Evolutionary conservation across 1,140 invertebrate genomes (phyloP).

Genomic region (Phenacoccus solenopsis): DNA sequence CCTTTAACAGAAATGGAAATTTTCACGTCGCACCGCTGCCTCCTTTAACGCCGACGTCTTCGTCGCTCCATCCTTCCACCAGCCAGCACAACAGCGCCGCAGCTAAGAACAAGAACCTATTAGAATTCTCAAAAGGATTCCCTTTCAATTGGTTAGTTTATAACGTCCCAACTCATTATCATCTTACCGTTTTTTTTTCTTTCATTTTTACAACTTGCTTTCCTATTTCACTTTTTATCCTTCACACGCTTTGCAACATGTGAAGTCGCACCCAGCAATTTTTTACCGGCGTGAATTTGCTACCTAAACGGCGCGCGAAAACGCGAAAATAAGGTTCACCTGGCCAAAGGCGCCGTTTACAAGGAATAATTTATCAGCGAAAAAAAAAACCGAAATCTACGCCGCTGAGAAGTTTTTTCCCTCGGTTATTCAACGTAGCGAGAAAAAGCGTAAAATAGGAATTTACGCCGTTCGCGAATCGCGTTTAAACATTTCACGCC

Average conservation of each 20-base stretch:
- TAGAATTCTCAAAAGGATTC: conserved; percentile 13
- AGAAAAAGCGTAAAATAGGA: background rate
- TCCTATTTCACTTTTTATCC: too few relatives aligned
- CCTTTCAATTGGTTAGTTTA: conserved; percentile 11
- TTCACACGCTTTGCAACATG: too few relatives aligned
- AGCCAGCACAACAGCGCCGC: background rate
- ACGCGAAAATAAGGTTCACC: too few relatives aligned
- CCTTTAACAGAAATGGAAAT: conserved; percentile 12
- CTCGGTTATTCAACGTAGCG: background rate
- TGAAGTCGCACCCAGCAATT: too few relatives aligned
- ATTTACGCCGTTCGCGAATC: too few relatives aligned
- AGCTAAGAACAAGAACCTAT: background rate
- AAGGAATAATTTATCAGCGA: background rate
- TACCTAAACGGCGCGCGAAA: too few relatives aligned
- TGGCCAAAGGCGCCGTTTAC: too few relatives aligned
- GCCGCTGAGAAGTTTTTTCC: background rate
- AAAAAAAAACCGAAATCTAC: too few relatives aligned
- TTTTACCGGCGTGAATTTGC: background rate
- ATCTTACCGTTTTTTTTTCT: background rate
- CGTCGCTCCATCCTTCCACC: background rate
- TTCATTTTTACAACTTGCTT: background rate
- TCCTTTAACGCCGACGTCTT: background rate
- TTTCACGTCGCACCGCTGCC: background rate
- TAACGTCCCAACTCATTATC: conserved; percentile 9
- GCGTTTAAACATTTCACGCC: background rate